Evolutionary conservation across 2,797 vertebrate species (phyloP).

Genomic region (Chelon labrosus): DNA sequence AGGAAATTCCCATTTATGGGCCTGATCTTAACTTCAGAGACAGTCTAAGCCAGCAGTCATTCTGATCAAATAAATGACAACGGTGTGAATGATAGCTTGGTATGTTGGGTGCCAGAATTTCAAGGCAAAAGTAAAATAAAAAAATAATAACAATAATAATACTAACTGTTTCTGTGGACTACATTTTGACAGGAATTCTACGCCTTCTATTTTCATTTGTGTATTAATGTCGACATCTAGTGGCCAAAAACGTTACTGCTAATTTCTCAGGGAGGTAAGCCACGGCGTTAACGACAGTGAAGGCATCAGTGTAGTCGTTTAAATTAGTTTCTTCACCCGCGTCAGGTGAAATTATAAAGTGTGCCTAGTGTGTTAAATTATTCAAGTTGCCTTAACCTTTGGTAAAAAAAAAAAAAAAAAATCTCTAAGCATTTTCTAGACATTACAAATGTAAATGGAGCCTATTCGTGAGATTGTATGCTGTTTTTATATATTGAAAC

Average conservation of each 20-base stretch:
- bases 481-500: background rate
- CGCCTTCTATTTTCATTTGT: constrained; percentile 6
- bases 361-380: too few relatives aligned
- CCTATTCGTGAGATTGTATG: too few relatives aligned
- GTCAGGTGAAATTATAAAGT: too few relatives aligned
- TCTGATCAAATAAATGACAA: background rate
- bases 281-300: background rate
- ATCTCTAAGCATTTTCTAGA: too few relatives aligned
- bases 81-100: background rate
- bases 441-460: background rate
- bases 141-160: background rate
- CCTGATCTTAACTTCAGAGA: background rate
- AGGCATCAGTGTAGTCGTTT: background rate
- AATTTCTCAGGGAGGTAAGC: background rate
- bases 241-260: constrained; percentile 32
- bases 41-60: background rate
- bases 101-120: background rate
- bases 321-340: too few relatives aligned
- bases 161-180: background rate
- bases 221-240: constrained; percentile 66
- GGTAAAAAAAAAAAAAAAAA: too few relatives aligned
- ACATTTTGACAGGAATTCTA: background rate
- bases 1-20: background rate
- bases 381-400: too few relatives aligned
- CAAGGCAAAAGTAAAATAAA: background rate